A percentile compares a stretch with the other conserved stretches of the same genome.
Evolutionary conservation across 2,113 vertebrate genomes (phyloP).

Genomic region (Apodemus sylvaticus): DNA sequence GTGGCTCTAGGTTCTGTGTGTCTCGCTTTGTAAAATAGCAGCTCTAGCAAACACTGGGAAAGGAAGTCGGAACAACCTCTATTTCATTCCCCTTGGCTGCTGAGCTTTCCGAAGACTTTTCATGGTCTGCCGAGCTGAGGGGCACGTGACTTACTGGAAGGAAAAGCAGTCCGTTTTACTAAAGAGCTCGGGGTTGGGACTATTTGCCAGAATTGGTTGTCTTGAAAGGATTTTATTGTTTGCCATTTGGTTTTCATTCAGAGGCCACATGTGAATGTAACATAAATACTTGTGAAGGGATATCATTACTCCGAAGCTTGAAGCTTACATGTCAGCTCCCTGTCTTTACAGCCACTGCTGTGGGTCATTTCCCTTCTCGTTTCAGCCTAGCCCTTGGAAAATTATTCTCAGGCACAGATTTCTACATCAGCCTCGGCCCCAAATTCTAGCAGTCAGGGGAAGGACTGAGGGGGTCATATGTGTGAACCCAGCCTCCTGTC

Average conservation of each 20-base stretch:
- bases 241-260: constrained; percentile 86
- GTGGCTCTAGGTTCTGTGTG: not conserved
- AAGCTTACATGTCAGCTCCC: constrained; percentile 79
- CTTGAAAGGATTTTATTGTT: constrained; percentile 60
- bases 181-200: not conserved
- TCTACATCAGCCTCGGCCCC: not conserved
- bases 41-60: not conserved
- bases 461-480: not conserved
- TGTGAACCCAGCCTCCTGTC: not conserved
- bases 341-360: constrained; percentile 78
- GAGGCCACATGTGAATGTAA: constrained; percentile 82
- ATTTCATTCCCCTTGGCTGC: not conserved
- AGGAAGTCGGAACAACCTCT: not conserved
- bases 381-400: not conserved
- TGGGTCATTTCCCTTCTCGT: not conserved
- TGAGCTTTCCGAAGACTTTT: not conserved
- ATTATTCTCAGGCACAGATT: not conserved
- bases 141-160: not conserved
- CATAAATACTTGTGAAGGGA: constrained; percentile 82
- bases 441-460: not conserved
- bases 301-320: constrained; percentile 79
- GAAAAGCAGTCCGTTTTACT: not conserved
- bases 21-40: not conserved
- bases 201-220: constrained; percentile 16
- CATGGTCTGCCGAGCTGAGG: not conserved